Conservation (phyloP, 2,888 invertebrate species). For the Drosophila kanekoi region DNA sequence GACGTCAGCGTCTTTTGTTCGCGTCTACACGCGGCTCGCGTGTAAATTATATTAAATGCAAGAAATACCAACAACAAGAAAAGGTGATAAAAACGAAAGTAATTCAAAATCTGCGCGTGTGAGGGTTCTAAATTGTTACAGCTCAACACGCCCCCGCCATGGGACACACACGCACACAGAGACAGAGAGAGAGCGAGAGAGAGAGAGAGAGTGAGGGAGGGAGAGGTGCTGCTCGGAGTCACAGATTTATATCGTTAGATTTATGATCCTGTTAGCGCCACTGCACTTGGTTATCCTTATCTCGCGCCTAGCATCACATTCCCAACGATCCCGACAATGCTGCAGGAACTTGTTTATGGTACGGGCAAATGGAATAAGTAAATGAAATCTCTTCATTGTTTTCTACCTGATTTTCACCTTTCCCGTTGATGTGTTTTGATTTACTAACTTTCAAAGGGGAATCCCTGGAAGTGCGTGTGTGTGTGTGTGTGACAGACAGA, state of each 20-base stretch:
- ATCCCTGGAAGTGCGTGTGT: conserved; percentile 16
- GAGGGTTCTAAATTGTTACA: conserved; percentile 62
- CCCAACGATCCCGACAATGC: conserved; percentile 24
- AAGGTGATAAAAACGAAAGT: conserved; percentile 75
- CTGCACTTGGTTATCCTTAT: conserved; percentile 71
- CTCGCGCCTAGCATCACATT: conserved; percentile 52
- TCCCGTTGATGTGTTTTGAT: conserved; percentile 55
- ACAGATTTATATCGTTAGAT: conserved; percentile 77
- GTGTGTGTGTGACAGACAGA: neutral
- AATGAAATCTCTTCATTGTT: conserved; percentile 51
- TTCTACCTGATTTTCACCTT: conserved; percentile 60
- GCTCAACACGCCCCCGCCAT: conserved; percentile 52
- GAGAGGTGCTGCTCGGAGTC: neutral
- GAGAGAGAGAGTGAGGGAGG: neutral
- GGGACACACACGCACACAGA: conserved; percentile 25
- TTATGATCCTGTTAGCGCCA: conserved; percentile 83
- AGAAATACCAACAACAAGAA: neutral
- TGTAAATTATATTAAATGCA: conserved; percentile 65
- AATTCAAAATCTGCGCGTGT: conserved; percentile 74
- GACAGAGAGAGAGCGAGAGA: too few species aligned
- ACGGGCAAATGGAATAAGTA: conserved; percentile 63
- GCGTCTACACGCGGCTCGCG: conserved; percentile 72
- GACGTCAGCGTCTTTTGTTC: conserved; percentile 64
- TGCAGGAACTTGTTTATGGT: conserved; percentile 67
- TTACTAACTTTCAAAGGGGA: conserved; percentile 32